Evolutionary conservation across 2,113 vertebrate genomes (phyloP).

Genomic region (Aepyceros melampus): DNA sequence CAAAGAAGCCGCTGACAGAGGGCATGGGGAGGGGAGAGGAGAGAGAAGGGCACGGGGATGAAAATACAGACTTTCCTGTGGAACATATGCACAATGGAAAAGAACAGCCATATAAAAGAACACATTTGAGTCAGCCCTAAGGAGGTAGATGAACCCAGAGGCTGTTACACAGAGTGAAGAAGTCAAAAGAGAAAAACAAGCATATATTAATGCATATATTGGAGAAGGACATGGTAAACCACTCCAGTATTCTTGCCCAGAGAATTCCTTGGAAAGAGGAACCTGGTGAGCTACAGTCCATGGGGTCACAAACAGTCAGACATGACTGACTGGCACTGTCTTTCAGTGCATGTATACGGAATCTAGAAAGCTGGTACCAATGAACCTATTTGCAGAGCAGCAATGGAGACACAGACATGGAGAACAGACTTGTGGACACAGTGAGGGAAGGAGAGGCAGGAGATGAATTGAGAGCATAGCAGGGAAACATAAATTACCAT

Average conservation of each 20-base stretch:
- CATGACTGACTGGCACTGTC: neutral
- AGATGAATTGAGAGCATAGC: neutral
- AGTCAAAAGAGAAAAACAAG: neutral
- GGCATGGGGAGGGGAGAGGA: accelerated
- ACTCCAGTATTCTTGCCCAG: neutral
- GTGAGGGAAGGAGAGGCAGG: neutral
- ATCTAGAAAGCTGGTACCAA: neutral
- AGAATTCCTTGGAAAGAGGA: neutral
- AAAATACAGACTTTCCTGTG: neutral
- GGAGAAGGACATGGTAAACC: neutral
- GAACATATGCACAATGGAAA: neutral
- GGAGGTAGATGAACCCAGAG: neutral
- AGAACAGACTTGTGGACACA: neutral
- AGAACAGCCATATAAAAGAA: neutral
- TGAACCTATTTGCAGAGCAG: neutral
- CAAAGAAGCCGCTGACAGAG: neutral
- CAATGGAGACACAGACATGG: neutral
- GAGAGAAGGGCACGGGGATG: neutral
- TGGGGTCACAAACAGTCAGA: neutral
- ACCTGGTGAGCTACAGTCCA: neutral
- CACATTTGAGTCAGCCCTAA: neutral
- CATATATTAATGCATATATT: neutral
- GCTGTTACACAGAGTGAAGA: neutral
- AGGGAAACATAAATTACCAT: neutral
- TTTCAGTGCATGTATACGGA: neutral